Evolutionary conservation across 2,113 vertebrate genomes (phyloP).

Genomic region (Camelus bactrianus): DNA sequence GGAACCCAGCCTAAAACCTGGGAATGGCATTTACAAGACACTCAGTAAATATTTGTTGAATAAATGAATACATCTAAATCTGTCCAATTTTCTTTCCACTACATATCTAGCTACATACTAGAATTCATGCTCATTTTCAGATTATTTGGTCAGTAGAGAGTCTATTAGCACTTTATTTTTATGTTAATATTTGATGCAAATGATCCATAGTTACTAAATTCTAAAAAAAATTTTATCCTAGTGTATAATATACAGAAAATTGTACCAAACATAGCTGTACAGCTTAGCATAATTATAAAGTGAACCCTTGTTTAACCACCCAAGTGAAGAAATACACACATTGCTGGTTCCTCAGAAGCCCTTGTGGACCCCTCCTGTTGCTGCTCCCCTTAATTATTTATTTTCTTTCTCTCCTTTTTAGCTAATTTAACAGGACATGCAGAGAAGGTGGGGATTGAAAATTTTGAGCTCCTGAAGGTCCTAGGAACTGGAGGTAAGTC

Average conservation of each 20-base stretch:
- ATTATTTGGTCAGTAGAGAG: slow-evolving; percentile 2
- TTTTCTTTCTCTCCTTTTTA: slow-evolving; percentile 82
- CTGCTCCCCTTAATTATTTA: slow-evolving; percentile 40
- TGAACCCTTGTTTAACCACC: neutral
- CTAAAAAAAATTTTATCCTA: neutral
- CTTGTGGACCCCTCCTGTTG: neutral
- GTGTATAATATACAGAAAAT: neutral
- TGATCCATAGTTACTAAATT: slow-evolving; percentile 15
- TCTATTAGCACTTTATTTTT: slow-evolving; percentile 11
- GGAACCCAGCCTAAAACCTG: neutral
- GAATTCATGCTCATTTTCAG: slow-evolving; percentile 30
- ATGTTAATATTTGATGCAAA: neutral
- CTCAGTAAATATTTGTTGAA: neutral
- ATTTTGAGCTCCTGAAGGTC: slow-evolving; percentile 98
- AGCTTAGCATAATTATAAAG: neutral
- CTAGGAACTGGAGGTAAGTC: slow-evolving; percentile 98
- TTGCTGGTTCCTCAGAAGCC: neutral
- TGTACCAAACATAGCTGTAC: neutral
- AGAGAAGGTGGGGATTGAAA: slow-evolving; percentile 98
- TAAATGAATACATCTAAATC: neutral
- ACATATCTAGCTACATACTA: neutral
- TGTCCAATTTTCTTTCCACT: neutral
- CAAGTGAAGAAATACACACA: neutral
- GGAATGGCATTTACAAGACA: neutral
- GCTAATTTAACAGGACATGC: slow-evolving; percentile 97